Base-by-base conservation (phyloP, 2,888 invertebrate genomes). In the Plagodis dolabraria region DNA sequence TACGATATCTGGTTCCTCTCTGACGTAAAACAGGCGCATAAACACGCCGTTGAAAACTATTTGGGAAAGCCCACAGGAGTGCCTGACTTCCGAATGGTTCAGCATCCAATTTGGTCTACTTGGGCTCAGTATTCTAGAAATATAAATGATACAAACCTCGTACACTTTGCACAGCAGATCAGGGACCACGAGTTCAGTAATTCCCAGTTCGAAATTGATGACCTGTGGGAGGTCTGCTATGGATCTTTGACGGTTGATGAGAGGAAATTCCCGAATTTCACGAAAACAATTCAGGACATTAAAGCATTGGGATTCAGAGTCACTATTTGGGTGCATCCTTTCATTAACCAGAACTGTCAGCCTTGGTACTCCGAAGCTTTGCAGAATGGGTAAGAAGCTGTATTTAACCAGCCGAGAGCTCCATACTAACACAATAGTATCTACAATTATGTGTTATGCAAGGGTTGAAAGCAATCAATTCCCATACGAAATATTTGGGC, bases 261-360 rank as follows among this genome's bases (percentile, higher is more conserved):
- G 8, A 82, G 76, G 0, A 96, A 95, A 80, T 98, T 98, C 77
- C 94, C 95, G 0, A 89, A 96, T 68, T 94, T 97, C 12, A 93
- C 89, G 8, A 77, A 88, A 12, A 93, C 96, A 5, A 93, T 96
- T 0, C 77, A 87, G 11, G 85, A 93, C 33, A 79, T 98, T 0
- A 95, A 96, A 71, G 79, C 79, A 0, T 77, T 94, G 69, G 96
- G 96, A 0, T 97, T 95, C 77, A 93, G 96, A 0, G 95, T 96
- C 0, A 96, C 97, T 0, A 86, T 98, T 2, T 98, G 98, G 97
- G 93, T 96, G 11, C 97, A 98, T 93, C 98, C 98, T 0, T 98
- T 98, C 74, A 95, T 97, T 12, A 96, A 97, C 76, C 92, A 89
- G 56, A 94, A 94, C 55, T 97, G 97, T 72, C 91, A 93, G 5